phyloP scores from a whole-genome alignment of 2,797 vertebrate species.

The Echiichthys vipera region DNA sequence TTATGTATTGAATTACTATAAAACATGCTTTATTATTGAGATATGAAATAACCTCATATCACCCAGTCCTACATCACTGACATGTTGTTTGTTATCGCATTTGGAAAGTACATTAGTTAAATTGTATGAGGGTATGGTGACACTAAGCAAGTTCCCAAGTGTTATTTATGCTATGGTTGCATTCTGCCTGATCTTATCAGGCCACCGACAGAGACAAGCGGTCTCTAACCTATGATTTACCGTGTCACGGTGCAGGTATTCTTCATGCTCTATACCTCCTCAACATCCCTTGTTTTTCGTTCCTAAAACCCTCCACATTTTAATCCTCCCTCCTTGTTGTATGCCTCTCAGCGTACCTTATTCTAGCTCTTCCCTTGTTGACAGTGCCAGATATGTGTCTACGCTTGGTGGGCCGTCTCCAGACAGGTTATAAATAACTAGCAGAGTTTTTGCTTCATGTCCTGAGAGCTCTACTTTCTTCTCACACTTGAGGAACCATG shows the following conservation, averaged over 20 bases:
- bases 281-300: too few relatives aligned
- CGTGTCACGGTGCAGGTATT: slow-evolving; percentile 21
- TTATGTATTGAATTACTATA: too few relatives aligned
- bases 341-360: slow-evolving; percentile 61
- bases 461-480: slow-evolving; percentile 82
- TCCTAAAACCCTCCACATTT: slow-evolving; percentile 48
- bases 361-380: slow-evolving; percentile 66
- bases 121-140: slow-evolving; percentile 38
- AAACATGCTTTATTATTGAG: too few relatives aligned
- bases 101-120: slow-evolving; percentile 38
- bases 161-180: slow-evolving; percentile 26
- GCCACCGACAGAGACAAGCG: too few relatives aligned
- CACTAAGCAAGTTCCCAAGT: slow-evolving; percentile 30
- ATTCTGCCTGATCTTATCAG: slow-evolving; percentile 36
- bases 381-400: slow-evolving; percentile 80
- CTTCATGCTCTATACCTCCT: neutral
- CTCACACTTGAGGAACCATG: slow-evolving; percentile 83
- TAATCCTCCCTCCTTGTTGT: slow-evolving; percentile 51
- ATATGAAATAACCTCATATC: too few relatives aligned
- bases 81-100: slow-evolving; percentile 18
- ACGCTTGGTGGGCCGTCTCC: slow-evolving; percentile 71
- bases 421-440: slow-evolving; percentile 84
- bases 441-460: slow-evolving; percentile 71
- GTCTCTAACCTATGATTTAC: too few relatives aligned
- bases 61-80: too few relatives aligned